A percentile compares a stretch with the other conserved stretches of the same genome.
These are phyloP conservation scores for Prunella fulvescens DNA, from an alignment of 2,113 vertebrate species.

Conservation along the genomic window DNA sequence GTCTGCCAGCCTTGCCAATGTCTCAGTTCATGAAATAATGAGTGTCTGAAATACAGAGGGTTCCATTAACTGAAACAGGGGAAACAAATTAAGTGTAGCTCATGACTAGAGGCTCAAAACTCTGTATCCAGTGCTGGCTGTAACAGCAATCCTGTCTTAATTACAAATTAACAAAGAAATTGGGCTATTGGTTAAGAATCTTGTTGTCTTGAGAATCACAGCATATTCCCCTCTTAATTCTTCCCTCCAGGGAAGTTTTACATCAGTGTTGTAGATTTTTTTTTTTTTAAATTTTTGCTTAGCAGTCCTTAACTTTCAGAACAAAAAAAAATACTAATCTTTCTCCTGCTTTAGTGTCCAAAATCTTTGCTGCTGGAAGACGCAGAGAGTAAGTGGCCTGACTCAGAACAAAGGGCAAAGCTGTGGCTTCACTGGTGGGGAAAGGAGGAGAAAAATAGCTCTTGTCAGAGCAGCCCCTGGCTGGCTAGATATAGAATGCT, in stretches of 20 bases:
- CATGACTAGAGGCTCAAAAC: background rate
- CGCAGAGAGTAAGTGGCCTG: background rate
- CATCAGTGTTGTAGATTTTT: background rate
- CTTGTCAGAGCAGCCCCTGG: background rate
- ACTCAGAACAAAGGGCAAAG: background rate
- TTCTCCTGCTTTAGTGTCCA: background rate
- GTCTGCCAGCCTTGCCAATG: background rate
- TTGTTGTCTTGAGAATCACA: background rate
- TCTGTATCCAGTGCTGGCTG: background rate
- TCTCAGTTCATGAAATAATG: background rate
- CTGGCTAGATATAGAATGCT: background rate
- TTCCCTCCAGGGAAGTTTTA: background rate
- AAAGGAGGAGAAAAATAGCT: background rate
- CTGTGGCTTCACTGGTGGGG: background rate
- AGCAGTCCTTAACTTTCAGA: background rate
- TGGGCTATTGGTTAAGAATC: background rate
- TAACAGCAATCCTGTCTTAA: background rate
- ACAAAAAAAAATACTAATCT: background rate
- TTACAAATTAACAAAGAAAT: background rate
- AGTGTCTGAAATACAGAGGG: background rate
- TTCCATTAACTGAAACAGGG: background rate
- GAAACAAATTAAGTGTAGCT: background rate
- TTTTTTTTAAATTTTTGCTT: background rate
- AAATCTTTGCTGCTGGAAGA: background rate
- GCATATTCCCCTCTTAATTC: background rate